These are phyloP conservation scores for Biston betularia DNA, from an alignment of 2,888 invertebrate genomes.

Conservation along the genomic window DNA sequence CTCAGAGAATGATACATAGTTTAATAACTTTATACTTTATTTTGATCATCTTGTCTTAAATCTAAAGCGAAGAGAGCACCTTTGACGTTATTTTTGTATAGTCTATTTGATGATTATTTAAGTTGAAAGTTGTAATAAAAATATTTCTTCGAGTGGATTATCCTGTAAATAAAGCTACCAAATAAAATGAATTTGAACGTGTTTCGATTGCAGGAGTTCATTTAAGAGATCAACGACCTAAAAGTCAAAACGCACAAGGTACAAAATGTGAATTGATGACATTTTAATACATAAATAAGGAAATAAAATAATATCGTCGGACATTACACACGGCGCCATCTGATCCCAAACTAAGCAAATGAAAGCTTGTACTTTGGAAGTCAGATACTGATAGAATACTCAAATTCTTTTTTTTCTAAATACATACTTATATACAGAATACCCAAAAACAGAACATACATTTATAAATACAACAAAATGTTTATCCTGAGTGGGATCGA, in stretches of 20 bases:
- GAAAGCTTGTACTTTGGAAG: no score
- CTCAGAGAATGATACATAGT: slow-evolving; percentile 56
- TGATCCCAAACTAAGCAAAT: no score
- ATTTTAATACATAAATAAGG: no score
- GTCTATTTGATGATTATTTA: slow-evolving; percentile 75
- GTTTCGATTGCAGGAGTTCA: slow-evolving; percentile 25
- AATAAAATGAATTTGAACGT: slow-evolving; percentile 39
- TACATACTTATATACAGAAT: no score
- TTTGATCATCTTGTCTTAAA: slow-evolving; percentile 65
- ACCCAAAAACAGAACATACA: no score
- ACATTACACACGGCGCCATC: no score
- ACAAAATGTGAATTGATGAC: neutral
- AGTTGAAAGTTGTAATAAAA: slow-evolving; percentile 59
- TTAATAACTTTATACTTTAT: slow-evolving; percentile 61
- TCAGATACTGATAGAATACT: no score
- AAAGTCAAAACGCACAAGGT: slow-evolving; percentile 7
- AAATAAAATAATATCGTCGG: no score
- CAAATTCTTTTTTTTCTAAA: no score
- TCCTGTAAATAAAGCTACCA: slow-evolving; percentile 56
- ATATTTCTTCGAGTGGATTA: slow-evolving; percentile 56
- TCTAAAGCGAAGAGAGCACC: slow-evolving; percentile 50
- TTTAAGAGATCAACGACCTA: slow-evolving; percentile 9
- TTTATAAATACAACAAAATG: no score
- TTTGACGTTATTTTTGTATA: slow-evolving; percentile 77
- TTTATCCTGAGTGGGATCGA: no score